Percentiles rank a stretch among this genome's conserved stretches.
Evolutionary conservation across 1,140 invertebrate species (phyloP).

Genomic region (Halyomorpha halys): DNA sequence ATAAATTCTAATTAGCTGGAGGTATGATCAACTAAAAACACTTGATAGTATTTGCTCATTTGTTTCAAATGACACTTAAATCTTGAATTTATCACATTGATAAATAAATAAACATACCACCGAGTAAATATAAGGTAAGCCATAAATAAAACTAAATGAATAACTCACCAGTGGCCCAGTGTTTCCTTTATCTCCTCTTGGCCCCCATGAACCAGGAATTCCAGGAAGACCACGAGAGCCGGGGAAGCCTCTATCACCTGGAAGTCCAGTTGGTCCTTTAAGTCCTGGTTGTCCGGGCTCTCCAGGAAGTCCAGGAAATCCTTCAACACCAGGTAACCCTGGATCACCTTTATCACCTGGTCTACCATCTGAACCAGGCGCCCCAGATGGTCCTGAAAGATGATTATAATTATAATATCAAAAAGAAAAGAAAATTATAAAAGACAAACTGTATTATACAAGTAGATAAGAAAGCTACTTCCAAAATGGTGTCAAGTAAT

Average conservation of each 20-base stretch:
- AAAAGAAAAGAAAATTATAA: too few species aligned
- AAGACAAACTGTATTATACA: too few species aligned
- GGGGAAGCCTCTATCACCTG: slow-evolving; percentile 29
- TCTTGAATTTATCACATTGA: too few species aligned
- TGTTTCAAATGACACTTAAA: too few species aligned
- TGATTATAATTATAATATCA: too few species aligned
- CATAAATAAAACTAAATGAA: neutral
- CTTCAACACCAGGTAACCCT: slow-evolving; percentile 21
- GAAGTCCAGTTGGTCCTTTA: slow-evolving; percentile 29
- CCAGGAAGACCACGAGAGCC: slow-evolving; percentile 32
- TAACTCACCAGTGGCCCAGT: slow-evolving; percentile 30
- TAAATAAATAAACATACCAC: too few species aligned
- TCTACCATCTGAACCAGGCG: slow-evolving; percentile 27
- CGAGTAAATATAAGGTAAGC: too few species aligned
- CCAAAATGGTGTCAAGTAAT: too few species aligned
- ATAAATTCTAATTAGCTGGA: neutral
- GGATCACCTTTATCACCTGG: slow-evolving; percentile 16
- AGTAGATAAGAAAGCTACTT: too few species aligned
- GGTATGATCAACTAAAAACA: too few species aligned
- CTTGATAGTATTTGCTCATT: too few species aligned
- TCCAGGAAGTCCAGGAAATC: slow-evolving; percentile 40
- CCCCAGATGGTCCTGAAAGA: slow-evolving; percentile 47
- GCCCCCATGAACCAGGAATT: slow-evolving; percentile 27
- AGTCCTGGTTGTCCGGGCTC: slow-evolving; percentile 41
- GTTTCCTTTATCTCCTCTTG: slow-evolving; percentile 32